Base-by-base conservation (phyloP, 2,113 vertebrate species). In the Anhinga anhinga region DNA sequence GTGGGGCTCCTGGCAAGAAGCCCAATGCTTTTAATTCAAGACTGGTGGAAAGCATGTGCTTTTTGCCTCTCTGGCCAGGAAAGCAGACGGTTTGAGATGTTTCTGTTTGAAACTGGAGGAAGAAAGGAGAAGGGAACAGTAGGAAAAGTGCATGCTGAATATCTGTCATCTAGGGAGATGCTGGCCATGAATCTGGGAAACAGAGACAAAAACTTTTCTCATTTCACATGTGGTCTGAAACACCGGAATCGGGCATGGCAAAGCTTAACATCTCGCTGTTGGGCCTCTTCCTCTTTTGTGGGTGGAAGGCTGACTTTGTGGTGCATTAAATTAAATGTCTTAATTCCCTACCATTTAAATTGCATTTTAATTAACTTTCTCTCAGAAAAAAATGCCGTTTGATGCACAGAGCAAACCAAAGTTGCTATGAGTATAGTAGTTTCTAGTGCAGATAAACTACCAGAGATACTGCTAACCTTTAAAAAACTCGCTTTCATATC, bases 261-360 rank as follows among this genome's bases (percentile, higher is more conserved):
- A 59, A 82, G 63, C 13, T 38, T 44, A 47, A 44, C 27, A 47
- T 40, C 40, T 7, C 0, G 0, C 44, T 47, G 16, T 36, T 26
- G 40, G 61, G 66, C 30, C 29, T 34, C 15, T 85, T 76, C 58
- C 58, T 88, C 45, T 82, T 76, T 26, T 77, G 40, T 47, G 47
- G 36, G 27, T 81, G 62, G 27, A 58, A 86, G 42, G 17, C 58
- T 80, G 61, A 20, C 34, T 69, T 81, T 73, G 49, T n/a, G 42
- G 34, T 70, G 63, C 16, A 7, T 90, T 88, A 62, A 66, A 93
- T 15, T 36, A 89, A 27, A 36, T 53, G 34, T 26, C 58, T 69
- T 34, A 14, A 7, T 72, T 93, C 45, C 23, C 58, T 56, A 8
- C 17, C 20, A 38, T 50, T 88, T 70, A 44, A 65, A 21, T 27